Evolutionary conservation across 1,140 invertebrate species (phyloP).

Genomic region (Oncopeltus fasciatus): DNA sequence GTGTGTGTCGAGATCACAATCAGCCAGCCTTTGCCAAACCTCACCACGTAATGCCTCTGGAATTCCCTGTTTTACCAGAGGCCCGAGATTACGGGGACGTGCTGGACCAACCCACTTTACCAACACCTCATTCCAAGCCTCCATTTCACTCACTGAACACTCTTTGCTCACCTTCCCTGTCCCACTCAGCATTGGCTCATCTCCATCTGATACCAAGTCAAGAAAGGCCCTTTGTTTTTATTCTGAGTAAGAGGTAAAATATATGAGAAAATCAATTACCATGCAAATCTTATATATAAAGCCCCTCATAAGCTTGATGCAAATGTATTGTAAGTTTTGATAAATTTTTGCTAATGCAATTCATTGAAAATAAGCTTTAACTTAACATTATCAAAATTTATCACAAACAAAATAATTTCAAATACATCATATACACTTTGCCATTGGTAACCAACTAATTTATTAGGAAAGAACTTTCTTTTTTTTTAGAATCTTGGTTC

Average conservation of each 20-base stretch:
- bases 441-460: too few relatives aligned
- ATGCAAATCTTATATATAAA: background rate
- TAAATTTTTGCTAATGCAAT: too few relatives aligned
- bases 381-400: too few relatives aligned
- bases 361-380: too few relatives aligned
- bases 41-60: slow-evolving; percentile 91
- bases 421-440: too few relatives aligned
- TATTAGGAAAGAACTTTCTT: too few relatives aligned
- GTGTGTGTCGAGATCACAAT: slow-evolving; percentile 67
- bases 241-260: too few relatives aligned
- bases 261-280: too few relatives aligned
- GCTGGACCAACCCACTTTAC: slow-evolving; percentile 67
- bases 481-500: too few relatives aligned
- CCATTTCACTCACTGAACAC: slow-evolving; percentile 79
- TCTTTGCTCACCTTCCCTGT: slow-evolving; percentile 93
- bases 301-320: too few relatives aligned
- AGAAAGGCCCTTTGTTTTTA: background rate
- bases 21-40: slow-evolving; percentile 90
- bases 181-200: slow-evolving; percentile 90
- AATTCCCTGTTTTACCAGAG: slow-evolving; percentile 74
- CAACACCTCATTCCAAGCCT: slow-evolving; percentile 82
- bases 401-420: too few relatives aligned
- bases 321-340: slow-evolving; percentile 16
- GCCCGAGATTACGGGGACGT: slow-evolving; percentile 57
- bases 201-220: slow-evolving; percentile 50